A percentile compares a stretch with the other conserved stretches of the same genome.
Evolutionary conservation across 1,140 invertebrate genomes (phyloP).

Genomic region (Bombus consobrinus): DNA sequence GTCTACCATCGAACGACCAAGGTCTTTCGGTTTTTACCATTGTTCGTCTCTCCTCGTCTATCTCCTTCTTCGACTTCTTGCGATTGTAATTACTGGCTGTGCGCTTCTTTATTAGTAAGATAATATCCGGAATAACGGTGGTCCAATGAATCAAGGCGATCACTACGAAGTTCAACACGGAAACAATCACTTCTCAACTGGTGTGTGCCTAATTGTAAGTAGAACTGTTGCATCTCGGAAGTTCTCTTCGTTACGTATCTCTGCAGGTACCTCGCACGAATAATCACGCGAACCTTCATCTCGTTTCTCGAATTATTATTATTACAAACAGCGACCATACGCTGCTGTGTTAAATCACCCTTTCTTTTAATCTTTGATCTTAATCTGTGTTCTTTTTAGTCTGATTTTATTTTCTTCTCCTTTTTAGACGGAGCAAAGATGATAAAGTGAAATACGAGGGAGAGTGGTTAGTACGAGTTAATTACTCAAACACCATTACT

Average conservation of each 20-base stretch:
- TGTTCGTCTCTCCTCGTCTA: not conserved
- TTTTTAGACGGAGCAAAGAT: not conserved
- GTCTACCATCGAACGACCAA: not conserved
- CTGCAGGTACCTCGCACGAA: conserved; percentile 3
- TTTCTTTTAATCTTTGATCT: not conserved
- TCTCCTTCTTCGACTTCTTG: not conserved
- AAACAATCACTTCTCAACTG: not conserved
- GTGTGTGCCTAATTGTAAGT: not conserved
- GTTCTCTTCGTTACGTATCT: conserved; percentile 10
- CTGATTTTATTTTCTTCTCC: not conserved
- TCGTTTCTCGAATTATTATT: conserved; percentile 12
- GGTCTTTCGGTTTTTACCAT: not conserved
- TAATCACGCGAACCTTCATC: not conserved
- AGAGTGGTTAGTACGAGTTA: not conserved
- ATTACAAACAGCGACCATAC: not conserved
- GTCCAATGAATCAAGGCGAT: conserved; percentile 22
- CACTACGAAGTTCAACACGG: not conserved
- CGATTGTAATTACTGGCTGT: conserved; percentile 20
- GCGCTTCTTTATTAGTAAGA: conserved; percentile 36
- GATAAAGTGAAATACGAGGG: not conserved
- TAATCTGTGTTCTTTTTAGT: not conserved
- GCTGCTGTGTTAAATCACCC: conserved; percentile 7
- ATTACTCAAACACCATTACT: not conserved
- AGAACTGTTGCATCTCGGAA: not conserved
- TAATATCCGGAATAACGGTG: conserved; percentile 47